Evolutionary conservation across 2,888 invertebrate genomes (phyloP).

Genomic region (Apamea monoglypha): DNA sequence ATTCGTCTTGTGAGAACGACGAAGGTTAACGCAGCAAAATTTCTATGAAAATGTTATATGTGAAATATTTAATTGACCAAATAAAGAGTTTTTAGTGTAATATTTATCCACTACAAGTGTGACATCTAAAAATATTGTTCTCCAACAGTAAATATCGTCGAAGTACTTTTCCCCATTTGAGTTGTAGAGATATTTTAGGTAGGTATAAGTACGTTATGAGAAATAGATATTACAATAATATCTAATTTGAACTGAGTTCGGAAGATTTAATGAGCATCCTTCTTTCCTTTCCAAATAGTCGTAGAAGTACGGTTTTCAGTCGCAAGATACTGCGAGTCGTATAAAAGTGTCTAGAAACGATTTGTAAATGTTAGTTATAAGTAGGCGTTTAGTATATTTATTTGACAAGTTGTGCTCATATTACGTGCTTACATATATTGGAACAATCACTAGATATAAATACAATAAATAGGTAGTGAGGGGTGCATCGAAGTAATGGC

Average conservation of each 20-base stretch:
- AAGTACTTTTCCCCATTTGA: conserved; percentile 81
- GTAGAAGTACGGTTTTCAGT: conserved; percentile 70
- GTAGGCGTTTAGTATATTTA: conserved; percentile 79
- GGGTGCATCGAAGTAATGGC: conserved; percentile 78
- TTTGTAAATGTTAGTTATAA: conserved; percentile 74
- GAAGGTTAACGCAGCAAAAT: conserved; percentile 73
- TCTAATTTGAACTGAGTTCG: conserved; percentile 80
- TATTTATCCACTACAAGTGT: conserved; percentile 82
- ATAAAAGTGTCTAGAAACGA: conserved; percentile 80
- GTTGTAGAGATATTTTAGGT: conserved; percentile 77
- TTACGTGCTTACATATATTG: conserved; percentile 81
- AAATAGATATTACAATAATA: conserved; percentile 77
- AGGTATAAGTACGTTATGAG: conserved; percentile 74
- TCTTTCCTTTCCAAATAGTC: conserved; percentile 72
- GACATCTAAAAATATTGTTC: conserved; percentile 88
- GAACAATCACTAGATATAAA: conserved; percentile 79
- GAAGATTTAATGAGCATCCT: conserved; percentile 82
- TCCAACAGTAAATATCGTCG: conserved; percentile 82
- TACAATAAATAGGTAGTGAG: conserved; percentile 69
- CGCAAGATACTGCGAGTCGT: conserved; percentile 74
- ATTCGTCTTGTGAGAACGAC: conserved; percentile 68
- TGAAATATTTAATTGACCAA: conserved; percentile 77
- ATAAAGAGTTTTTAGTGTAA: conserved; percentile 74
- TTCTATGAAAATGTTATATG: conserved; percentile 77
- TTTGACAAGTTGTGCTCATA: conserved; percentile 82